Conservation (phyloP, 2,888 invertebrate genomes). For the Dasypolia templi region DNA sequence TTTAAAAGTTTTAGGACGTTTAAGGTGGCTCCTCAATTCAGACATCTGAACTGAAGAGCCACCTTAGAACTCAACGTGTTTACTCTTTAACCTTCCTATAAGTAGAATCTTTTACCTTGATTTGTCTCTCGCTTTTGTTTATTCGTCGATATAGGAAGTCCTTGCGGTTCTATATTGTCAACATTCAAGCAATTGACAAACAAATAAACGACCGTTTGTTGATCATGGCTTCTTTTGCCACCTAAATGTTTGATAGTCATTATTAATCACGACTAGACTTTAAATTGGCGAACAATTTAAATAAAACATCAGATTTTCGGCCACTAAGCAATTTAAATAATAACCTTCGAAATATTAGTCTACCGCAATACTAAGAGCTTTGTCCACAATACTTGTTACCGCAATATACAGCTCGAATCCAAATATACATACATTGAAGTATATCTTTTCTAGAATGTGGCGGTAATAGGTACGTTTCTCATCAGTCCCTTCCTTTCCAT, state of each 20-base stretch:
- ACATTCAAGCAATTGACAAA: slow-evolving; percentile 57
- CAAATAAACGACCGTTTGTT: slow-evolving; percentile 50
- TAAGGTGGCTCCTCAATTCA: too few relatives aligned
- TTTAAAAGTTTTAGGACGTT: too few relatives aligned
- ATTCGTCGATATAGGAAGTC: slow-evolving; percentile 64
- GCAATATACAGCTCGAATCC: too few relatives aligned
- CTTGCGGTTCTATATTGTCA: slow-evolving; percentile 63
- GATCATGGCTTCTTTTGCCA: slow-evolving; percentile 43
- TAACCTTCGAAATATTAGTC: slow-evolving; percentile 8
- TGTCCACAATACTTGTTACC: too few relatives aligned
- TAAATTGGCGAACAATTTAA: slow-evolving; percentile 12
- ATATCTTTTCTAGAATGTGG: too few relatives aligned
- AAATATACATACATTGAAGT: too few relatives aligned
- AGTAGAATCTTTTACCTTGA: slow-evolving; percentile 59
- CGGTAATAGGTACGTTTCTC: too few relatives aligned
- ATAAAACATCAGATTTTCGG: not conserved
- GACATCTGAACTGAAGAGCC: too few relatives aligned
- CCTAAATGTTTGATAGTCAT: slow-evolving; percentile 45
- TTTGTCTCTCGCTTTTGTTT: slow-evolving; percentile 59
- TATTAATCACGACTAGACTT: slow-evolving; percentile 16
- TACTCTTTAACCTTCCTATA: slow-evolving; percentile 42
- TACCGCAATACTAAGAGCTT: not conserved
- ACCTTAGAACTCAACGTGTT: too few relatives aligned
- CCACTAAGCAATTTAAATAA: not conserved
- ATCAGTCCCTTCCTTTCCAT: too few relatives aligned